These are phyloP conservation scores for Pelodiscus sinensis DNA, from an alignment of 2,113 vertebrate genomes.

Conservation along the genomic window DNA sequence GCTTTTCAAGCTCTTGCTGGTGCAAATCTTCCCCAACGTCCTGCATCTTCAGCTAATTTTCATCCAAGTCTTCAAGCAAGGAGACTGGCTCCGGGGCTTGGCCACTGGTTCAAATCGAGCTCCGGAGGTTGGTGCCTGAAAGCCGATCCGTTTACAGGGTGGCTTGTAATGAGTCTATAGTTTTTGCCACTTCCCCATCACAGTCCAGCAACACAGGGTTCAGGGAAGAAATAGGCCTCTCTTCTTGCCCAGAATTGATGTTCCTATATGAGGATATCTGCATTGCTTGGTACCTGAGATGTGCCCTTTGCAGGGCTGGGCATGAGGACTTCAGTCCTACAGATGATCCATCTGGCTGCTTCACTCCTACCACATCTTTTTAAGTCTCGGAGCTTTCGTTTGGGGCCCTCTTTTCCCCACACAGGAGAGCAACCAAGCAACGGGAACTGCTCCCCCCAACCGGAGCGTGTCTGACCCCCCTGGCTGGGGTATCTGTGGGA, in stretches of 20 bases:
- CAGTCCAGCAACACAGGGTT: neutral
- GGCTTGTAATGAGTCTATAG: neutral
- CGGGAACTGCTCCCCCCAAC: neutral
- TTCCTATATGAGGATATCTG: neutral
- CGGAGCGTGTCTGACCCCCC: neutral
- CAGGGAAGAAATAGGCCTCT: neutral
- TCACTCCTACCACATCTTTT: neutral
- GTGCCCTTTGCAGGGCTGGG: neutral
- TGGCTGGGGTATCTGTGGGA: neutral
- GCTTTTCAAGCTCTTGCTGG: neutral
- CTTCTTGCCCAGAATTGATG: neutral
- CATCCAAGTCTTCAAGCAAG: neutral
- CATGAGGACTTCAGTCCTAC: accelerated
- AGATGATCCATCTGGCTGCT: accelerated
- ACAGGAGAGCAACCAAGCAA: neutral
- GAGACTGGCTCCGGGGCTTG: neutral
- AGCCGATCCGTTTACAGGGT: neutral
- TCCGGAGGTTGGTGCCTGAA: accelerated
- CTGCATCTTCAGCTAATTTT: neutral
- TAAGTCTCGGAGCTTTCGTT: neutral
- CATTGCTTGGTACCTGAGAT: accelerated
- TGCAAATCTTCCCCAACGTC: neutral
- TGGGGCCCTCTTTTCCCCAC: neutral
- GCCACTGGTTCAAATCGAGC: accelerated
- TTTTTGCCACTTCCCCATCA: neutral